Evolutionary conservation across 2,113 vertebrate genomes (phyloP).

Genomic region (Callithrix jacchus): DNA sequence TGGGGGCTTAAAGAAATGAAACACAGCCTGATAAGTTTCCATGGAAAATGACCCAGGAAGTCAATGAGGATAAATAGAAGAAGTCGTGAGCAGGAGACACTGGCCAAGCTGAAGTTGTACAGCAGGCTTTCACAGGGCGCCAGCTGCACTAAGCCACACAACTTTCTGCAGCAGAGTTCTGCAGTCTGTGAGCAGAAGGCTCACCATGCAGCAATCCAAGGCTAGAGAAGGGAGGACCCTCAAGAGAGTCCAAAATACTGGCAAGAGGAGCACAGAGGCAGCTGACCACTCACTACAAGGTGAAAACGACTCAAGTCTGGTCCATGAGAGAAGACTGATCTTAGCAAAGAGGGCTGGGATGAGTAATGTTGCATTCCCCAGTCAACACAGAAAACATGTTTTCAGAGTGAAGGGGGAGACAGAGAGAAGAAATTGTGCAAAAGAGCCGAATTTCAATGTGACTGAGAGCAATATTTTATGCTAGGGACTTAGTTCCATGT

Average conservation of each 20-base stretch:
- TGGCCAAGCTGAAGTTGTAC: neutral
- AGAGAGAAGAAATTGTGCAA: neutral
- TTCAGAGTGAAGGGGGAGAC: neutral
- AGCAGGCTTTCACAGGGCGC: neutral
- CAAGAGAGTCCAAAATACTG: neutral
- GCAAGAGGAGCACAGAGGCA: neutral
- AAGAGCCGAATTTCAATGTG: neutral
- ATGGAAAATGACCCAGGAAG: neutral
- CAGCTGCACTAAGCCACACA: neutral
- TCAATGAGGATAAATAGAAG: neutral
- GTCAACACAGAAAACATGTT: neutral
- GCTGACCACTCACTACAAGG: neutral
- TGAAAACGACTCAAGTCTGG: neutral
- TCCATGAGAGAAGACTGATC: neutral
- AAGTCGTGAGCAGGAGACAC: rapidly evolving
- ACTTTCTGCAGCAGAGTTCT: neutral
- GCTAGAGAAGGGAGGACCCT: neutral
- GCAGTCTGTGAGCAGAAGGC: neutral
- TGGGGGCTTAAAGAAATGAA: neutral
- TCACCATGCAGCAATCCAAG: neutral
- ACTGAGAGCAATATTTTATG: neutral
- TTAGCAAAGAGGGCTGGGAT: neutral
- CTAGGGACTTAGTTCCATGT: neutral
- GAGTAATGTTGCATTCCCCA: neutral
- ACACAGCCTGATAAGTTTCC: neutral